These are phyloP conservation scores for Sphaerophoria taeniata DNA, from an alignment of 2,888 invertebrate genomes.

Conservation along the genomic window DNA sequence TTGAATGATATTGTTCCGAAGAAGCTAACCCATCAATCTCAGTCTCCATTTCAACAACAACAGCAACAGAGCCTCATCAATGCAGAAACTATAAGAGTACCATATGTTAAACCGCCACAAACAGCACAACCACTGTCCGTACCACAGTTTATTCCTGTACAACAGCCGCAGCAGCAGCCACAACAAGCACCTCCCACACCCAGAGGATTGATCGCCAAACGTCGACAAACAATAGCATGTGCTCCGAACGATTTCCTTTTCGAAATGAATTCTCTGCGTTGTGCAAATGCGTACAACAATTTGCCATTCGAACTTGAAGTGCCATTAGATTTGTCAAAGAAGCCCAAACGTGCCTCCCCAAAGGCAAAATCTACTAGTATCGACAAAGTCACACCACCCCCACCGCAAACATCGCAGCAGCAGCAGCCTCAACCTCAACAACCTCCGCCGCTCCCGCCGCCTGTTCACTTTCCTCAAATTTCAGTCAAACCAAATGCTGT, in stretches of 20 bases:
- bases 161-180: slow-evolving; percentile 50
- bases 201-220: slow-evolving; percentile 68
- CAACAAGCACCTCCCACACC: slow-evolving; percentile 59
- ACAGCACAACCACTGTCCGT: slow-evolving; percentile 47
- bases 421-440: not conserved
- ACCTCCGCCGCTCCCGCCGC: not conserved
- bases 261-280: slow-evolving; percentile 57
- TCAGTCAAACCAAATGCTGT: slow-evolving; percentile 59
- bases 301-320: slow-evolving; percentile 77
- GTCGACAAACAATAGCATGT: slow-evolving; percentile 66
- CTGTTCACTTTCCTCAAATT: slow-evolving; percentile 55
- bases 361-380: slow-evolving; percentile 33
- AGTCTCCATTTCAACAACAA: too few species aligned
- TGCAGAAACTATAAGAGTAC: slow-evolving; percentile 60
- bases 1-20: slow-evolving; percentile 31
- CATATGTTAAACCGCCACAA: slow-evolving; percentile 43
- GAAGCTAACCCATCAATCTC: slow-evolving; percentile 35
- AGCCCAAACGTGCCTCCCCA: slow-evolving; percentile 75
- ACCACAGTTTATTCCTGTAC: slow-evolving; percentile 64
- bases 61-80: slow-evolving; percentile 37
- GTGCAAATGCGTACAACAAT: slow-evolving; percentile 59
- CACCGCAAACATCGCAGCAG: too few species aligned
- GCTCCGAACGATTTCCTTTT: slow-evolving; percentile 63
- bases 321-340: slow-evolving; percentile 81
- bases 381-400: slow-evolving; percentile 14